Evolutionary conservation across 2,797 vertebrate species (phyloP).

Genomic region (Hoplostethus mediterraneus): DNA sequence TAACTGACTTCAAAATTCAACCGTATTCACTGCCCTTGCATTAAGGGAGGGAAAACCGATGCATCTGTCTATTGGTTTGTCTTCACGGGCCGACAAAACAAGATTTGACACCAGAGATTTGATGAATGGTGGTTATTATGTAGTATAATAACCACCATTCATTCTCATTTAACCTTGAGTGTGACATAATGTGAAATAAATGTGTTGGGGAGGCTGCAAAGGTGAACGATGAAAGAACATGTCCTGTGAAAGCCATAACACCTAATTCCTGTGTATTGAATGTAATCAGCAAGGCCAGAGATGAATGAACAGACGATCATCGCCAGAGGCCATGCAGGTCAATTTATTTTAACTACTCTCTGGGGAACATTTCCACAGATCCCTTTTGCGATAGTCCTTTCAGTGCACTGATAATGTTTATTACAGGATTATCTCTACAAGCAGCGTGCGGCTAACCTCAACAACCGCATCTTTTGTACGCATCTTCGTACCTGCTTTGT

Average conservation of each 20-base stretch:
- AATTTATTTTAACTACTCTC: background rate
- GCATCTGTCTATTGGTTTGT: background rate
- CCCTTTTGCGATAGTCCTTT: background rate
- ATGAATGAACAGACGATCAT: constrained; percentile 11
- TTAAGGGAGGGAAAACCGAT: background rate
- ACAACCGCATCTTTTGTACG: too few relatives aligned
- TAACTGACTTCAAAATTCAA: constrained; percentile 4
- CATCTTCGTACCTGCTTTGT: too few relatives aligned
- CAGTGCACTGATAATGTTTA: background rate
- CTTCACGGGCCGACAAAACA: background rate
- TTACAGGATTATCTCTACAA: too few relatives aligned
- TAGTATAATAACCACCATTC: too few relatives aligned
- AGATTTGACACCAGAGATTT: too few relatives aligned
- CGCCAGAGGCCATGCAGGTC: constrained; percentile 10
- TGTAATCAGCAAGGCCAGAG: background rate
- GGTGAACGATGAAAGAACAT: background rate
- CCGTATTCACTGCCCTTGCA: background rate
- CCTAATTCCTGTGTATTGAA: background rate
- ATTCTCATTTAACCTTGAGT: too few relatives aligned
- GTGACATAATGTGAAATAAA: constrained; percentile 13
- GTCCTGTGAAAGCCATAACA: constrained; percentile 8
- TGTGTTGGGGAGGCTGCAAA: background rate
- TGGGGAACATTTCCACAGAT: constrained; percentile 5
- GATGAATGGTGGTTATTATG: too few relatives aligned
- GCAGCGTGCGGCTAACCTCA: too few relatives aligned